Evolutionary conservation across 2,797 vertebrate species (phyloP).

Genomic region (Enteromius viviparus): DNA sequence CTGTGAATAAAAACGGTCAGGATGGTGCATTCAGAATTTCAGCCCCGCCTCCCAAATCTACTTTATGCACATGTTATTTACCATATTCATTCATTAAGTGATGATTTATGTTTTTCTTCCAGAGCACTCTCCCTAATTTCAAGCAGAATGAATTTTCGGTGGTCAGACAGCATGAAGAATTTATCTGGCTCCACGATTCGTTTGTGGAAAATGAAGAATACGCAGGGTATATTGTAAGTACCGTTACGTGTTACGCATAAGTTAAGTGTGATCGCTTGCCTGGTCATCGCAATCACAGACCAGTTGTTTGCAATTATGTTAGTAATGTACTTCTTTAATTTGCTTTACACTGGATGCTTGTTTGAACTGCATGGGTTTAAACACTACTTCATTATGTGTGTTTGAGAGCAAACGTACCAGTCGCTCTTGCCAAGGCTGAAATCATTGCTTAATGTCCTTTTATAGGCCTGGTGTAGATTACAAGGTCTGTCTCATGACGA

Average conservation of each 20-base stretch:
- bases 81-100: background rate
- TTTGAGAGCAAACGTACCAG: background rate
- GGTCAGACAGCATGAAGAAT: slow-evolving; percentile 97
- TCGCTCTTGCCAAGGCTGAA: background rate
- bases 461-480: slow-evolving; percentile 4
- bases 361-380: background rate
- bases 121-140: slow-evolving; percentile 98
- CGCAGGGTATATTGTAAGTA: slow-evolving; percentile 96
- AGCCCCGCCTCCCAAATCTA: background rate
- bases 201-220: slow-evolving; percentile 98
- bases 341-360: background rate
- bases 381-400: slow-evolving; percentile 12
- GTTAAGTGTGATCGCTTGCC: background rate
- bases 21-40: background rate
- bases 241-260: background rate
- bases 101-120: slow-evolving; percentile 55
- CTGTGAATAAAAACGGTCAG: background rate
- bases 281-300: background rate
- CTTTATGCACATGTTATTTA: background rate
- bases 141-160: slow-evolving; percentile 99
- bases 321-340: background rate
- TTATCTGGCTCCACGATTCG: slow-evolving; percentile 99
- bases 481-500: background rate
- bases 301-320: background rate
- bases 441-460: slow-evolving; percentile 1